Evolutionary conservation across 2,797 vertebrate genomes (phyloP).

Genomic region (Syngnathus rostellatus): DNA sequence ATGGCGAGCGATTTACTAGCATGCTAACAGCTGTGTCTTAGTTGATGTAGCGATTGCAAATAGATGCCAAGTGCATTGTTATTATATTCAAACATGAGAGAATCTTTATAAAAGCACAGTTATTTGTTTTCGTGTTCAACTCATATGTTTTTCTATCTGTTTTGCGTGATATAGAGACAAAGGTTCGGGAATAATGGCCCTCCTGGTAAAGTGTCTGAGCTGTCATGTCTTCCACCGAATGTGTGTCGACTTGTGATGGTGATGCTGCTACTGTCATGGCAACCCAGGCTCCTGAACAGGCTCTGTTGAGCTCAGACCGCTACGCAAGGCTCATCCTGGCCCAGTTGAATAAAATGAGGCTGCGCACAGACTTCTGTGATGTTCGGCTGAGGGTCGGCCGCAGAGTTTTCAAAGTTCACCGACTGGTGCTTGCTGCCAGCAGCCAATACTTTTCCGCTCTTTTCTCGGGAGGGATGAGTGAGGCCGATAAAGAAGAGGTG

Average conservation of each 20-base stretch:
- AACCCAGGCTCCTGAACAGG: constrained; percentile 46
- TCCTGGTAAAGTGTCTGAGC: constrained; percentile 31
- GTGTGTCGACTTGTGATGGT: constrained; percentile 26
- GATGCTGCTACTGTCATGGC: constrained; percentile 38
- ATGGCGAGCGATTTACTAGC: constrained; percentile 30
- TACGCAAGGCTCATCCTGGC: constrained; percentile 83
- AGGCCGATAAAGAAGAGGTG: constrained; percentile 82
- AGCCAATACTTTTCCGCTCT: constrained; percentile 92
- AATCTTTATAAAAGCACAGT: not conserved
- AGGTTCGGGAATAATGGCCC: constrained; percentile 21
- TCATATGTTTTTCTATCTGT: not conserved
- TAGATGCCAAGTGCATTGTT: not conserved
- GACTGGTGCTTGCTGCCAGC: constrained; percentile 88
- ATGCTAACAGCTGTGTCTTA: constrained; percentile 28
- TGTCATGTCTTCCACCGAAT: constrained; percentile 47
- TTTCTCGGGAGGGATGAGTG: constrained; percentile 87
- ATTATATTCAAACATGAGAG: not conserved
- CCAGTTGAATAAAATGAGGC: constrained; percentile 89
- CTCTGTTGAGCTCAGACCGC: constrained; percentile 71
- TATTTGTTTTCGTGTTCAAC: not conserved
- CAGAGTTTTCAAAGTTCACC: constrained; percentile 79
- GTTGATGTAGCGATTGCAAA: not conserved
- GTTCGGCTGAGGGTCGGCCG: constrained; percentile 81
- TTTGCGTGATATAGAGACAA: constrained; percentile 19
- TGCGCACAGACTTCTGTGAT: constrained; percentile 83